Percentiles rank a stretch among this genome's conserved stretches.
Evolutionary conservation across 2,797 vertebrate species (phyloP).

Genomic region (Halcyon badia): DNA sequence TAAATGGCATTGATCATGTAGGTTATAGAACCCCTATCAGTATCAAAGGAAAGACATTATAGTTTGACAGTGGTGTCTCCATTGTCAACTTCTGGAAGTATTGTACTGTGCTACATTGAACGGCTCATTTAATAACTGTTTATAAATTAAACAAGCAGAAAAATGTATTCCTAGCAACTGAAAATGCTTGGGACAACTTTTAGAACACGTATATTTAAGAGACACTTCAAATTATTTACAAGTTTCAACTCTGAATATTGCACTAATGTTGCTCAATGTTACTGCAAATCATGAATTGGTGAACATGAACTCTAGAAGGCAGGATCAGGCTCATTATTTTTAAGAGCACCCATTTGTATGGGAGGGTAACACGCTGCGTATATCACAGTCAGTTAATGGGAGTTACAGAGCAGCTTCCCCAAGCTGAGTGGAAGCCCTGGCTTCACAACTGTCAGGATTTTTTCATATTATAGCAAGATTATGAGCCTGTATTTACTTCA

Average conservation of each 20-base stretch:
- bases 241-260: not conserved
- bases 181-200: conserved; percentile 45
- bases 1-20: conserved; percentile 69
- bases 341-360: not conserved
- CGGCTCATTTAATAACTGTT: conserved; percentile 67
- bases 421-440: not conserved
- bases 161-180: conserved; percentile 44
- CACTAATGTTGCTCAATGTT: not conserved
- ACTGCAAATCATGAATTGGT: not conserved
- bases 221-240: not conserved
- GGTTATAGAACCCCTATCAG: conserved; percentile 70
- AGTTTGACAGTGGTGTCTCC: conserved; percentile 62
- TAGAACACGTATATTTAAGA: not conserved
- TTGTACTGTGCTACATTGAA: conserved; percentile 19
- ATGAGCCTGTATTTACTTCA: not conserved
- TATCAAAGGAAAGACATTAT: conserved; percentile 72
- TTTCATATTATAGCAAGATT: conserved; percentile 7
- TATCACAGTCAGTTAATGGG: not conserved
- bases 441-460: not conserved
- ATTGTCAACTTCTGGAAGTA: conserved; percentile 65
- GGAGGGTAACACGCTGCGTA: not conserved
- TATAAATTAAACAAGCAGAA: conserved; percentile 68
- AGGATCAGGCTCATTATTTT: not conserved
- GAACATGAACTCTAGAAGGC: not conserved
- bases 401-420: conserved; percentile 22